Percentiles rank a stretch among this genome's conserved stretches.
These are phyloP conservation scores for Anguilla japonica DNA, from an alignment of 2,113 vertebrate species.

Conservation along the genomic window DNA sequence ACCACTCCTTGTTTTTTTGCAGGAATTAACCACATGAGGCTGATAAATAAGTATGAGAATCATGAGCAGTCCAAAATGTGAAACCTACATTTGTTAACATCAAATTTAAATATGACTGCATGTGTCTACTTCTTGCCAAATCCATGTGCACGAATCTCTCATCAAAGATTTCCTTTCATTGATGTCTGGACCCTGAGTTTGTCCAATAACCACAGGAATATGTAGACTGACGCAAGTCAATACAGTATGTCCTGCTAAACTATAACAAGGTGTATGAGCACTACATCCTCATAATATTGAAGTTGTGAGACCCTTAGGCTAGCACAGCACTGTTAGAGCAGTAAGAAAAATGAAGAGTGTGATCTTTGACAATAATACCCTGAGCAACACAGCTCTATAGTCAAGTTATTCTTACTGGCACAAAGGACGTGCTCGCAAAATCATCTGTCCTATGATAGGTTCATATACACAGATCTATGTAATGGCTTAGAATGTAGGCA, in stretches of 20 bases:
- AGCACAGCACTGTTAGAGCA: too few species aligned
- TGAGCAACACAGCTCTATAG: too few species aligned
- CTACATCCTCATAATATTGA: too few species aligned
- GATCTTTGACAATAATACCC: too few species aligned
- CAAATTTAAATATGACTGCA: too few species aligned
- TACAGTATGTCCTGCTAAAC: neutral
- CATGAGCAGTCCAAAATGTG: neutral
- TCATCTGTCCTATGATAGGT: neutral
- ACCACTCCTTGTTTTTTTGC: neutral
- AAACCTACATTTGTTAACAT: neutral
- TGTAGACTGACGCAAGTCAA: neutral
- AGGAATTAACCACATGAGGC: neutral
- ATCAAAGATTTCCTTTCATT: neutral
- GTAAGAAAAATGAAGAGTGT: too few species aligned
- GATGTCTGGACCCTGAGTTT: neutral
- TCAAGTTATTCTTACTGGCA: too few species aligned
- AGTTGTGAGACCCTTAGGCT: too few species aligned
- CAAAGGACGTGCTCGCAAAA: too few species aligned
- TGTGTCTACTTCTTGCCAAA: too few species aligned
- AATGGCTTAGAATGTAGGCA: neutral
- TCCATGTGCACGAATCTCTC: neutral
- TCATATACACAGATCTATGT: neutral
- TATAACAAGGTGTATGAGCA: too few species aligned
- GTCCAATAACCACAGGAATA: neutral
- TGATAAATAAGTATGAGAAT: neutral